Percentiles rank a stretch among this genome's conserved stretches.
Conservation (phyloP, 2,888 invertebrate species). For the Stenolophus ochropezus region DNA sequence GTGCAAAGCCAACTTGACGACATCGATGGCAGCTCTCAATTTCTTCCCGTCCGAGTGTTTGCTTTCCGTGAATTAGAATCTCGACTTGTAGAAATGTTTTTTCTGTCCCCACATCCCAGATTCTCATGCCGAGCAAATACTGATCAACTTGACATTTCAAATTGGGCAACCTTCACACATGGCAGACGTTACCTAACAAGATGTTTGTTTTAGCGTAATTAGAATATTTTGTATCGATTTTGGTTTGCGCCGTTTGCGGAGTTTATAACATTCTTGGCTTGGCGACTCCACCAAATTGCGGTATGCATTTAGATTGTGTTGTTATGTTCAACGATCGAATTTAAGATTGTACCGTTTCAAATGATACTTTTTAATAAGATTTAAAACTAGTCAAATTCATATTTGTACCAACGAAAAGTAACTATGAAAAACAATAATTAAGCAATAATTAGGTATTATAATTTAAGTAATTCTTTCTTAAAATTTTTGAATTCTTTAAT, state of each 20-base stretch:
- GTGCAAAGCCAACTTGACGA: background rate
- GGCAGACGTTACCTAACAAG: background rate
- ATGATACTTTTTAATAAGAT: no score
- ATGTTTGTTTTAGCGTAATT: slow-evolving; percentile 28
- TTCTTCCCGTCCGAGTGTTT: slow-evolving; percentile 39
- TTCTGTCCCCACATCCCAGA: background rate
- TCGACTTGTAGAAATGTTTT: slow-evolving; percentile 40
- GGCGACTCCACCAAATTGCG: slow-evolving; percentile 3
- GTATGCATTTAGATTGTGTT: no score
- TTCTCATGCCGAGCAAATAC: slow-evolving; percentile 11
- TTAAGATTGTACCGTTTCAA: no score
- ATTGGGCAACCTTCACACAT: background rate
- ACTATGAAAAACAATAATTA: no score
- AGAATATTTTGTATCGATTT: slow-evolving; percentile 1
- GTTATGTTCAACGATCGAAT: no score
- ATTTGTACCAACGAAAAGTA: no score
- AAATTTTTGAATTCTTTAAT: no score
- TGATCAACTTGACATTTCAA: slow-evolving; percentile 33
- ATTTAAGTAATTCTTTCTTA: no score
- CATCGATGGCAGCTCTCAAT: slow-evolving; percentile 35
- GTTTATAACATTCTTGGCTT: no score
- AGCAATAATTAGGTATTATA: no score
- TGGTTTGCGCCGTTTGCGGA: no score
- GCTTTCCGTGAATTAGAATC: slow-evolving; percentile 40
- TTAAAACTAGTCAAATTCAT: no score